phyloP scores from a whole-genome alignment of 2,888 invertebrate genomes.

The Eretmocerus hayati region DNA sequence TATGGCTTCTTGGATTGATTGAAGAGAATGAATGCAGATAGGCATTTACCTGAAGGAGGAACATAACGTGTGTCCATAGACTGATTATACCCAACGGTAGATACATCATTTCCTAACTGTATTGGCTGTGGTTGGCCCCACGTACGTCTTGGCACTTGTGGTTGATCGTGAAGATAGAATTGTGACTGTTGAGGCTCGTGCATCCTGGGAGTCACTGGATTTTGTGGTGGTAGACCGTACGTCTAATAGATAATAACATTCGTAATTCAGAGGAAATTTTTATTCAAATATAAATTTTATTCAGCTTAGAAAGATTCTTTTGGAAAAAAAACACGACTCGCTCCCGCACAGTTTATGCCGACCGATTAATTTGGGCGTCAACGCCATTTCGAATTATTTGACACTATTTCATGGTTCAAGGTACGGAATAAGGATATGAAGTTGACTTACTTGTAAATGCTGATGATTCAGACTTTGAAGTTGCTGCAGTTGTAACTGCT shows the following conservation, averaged over 20 bases:
- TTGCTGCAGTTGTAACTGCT: conserved; percentile 54
- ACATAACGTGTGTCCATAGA: conserved; percentile 38
- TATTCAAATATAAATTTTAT: background rate
- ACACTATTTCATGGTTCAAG: too few species aligned
- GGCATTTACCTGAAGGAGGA: conserved; percentile 32
- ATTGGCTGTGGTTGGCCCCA: conserved; percentile 49
- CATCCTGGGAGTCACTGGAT: conserved; percentile 38
- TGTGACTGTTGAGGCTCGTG: conserved; percentile 51
- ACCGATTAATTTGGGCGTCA: too few species aligned
- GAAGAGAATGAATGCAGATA: too few species aligned
- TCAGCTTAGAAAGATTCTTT: background rate
- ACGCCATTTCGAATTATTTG: too few species aligned
- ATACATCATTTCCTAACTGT: conserved; percentile 44
- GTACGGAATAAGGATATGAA: too few species aligned
- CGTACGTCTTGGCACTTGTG: conserved; percentile 48
- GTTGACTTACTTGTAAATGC: conserved; percentile 38
- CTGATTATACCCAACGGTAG: conserved; percentile 40
- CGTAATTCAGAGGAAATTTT: background rate
- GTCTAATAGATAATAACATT: conserved; percentile 25
- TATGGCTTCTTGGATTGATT: background rate
- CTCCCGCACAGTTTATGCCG: background rate
- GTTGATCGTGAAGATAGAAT: conserved; percentile 70
- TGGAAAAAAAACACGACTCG: background rate
- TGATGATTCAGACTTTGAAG: conserved; percentile 48
- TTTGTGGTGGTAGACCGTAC: conserved; percentile 36